phyloP scores from a whole-genome alignment of 2,888 invertebrate species.

The Folsomia candida region DNA sequence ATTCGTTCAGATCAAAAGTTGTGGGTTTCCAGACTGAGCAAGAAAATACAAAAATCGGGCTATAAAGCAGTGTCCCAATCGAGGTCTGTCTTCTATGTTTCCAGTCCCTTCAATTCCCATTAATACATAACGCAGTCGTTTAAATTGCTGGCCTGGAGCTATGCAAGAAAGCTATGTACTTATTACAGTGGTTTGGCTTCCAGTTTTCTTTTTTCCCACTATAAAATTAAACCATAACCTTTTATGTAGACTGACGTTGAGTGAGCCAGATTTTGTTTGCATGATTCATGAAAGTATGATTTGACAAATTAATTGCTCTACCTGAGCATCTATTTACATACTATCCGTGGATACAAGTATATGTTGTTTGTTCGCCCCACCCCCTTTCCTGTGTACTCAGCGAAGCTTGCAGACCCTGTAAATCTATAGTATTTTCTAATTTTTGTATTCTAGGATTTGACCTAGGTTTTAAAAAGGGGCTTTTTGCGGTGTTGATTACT shows the following conservation, averaged over 20 bases:
- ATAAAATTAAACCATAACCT: no score
- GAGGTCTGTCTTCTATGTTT: conserved; percentile 48
- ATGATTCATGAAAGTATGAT: not conserved
- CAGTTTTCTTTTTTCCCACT: no score
- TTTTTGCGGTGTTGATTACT: not conserved
- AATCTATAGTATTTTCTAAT: not conserved
- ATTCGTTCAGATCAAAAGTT: conserved; percentile 87
- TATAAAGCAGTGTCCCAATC: conserved; percentile 66
- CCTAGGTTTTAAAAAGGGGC: not conserved
- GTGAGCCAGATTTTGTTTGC: not conserved
- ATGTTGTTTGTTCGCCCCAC: no score
- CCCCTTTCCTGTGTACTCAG: no score
- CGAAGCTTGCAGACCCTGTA: not conserved
- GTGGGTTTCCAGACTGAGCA: conserved; percentile 88
- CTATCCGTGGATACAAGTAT: no score
- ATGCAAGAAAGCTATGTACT: not conserved
- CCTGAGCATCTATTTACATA: no score
- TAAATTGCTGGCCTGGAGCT: not conserved
- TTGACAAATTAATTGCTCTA: not conserved
- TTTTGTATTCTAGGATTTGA: conserved; percentile 5
- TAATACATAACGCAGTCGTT: not conserved
- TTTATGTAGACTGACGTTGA: no score
- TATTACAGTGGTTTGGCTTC: no score
- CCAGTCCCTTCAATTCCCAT: no score
- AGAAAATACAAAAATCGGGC: conserved; percentile 88